Percentiles rank a stretch among this genome's conserved stretches.
These are phyloP conservation scores for Ictinia mississippiensis DNA, from an alignment of 2,797 vertebrate genomes.

Conservation along the genomic window DNA sequence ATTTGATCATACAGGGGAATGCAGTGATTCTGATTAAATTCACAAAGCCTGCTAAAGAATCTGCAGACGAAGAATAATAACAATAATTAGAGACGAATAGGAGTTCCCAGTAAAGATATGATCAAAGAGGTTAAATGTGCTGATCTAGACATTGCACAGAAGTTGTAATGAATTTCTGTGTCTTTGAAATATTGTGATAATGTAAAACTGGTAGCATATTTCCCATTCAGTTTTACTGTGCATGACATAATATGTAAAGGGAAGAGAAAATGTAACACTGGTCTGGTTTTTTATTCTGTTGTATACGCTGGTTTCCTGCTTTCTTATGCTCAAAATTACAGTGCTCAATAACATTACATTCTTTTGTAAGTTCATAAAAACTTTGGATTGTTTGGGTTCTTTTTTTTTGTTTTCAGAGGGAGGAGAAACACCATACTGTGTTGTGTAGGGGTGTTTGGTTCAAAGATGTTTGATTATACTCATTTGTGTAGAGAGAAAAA, in stretches of 20 bases:
- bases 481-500: background rate
- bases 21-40: background rate
- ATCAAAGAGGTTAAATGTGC: slow-evolving; percentile 4
- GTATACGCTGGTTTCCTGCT: background rate
- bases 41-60: background rate
- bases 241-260: background rate
- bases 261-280: background rate
- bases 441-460: background rate
- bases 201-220: background rate
- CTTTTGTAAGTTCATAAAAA: background rate
- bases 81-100: background rate
- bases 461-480: background rate
- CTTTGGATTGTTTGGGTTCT: background rate
- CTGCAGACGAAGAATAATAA: background rate
- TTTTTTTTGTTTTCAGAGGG: background rate
- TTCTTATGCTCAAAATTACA: background rate
- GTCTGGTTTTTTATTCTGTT: background rate
- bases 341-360: background rate
- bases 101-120: background rate
- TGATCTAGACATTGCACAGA: background rate
- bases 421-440: background rate
- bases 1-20: background rate
- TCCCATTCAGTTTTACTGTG: background rate
- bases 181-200: background rate
- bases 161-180: background rate